Percentiles rank a stretch among this genome's conserved stretches.
Conservation (phyloP, 1,140 invertebrate species). For the Camponotus floridanus region DNA sequence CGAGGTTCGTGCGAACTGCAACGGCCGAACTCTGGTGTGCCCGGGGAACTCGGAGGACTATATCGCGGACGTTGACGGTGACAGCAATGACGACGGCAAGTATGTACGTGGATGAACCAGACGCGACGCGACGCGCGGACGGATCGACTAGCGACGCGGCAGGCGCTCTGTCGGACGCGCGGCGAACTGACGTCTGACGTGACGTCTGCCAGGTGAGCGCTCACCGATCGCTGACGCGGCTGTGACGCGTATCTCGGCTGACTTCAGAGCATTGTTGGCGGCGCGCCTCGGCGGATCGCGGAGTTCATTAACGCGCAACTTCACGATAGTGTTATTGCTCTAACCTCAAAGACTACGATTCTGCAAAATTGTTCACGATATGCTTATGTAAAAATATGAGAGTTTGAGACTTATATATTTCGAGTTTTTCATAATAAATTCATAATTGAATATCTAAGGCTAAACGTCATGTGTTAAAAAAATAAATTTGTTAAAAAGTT, state of each 20-base stretch:
- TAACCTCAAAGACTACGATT: too few relatives aligned
- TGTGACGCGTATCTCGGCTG: slow-evolving; percentile 73
- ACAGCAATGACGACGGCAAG: slow-evolving; percentile 66
- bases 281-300: not conserved
- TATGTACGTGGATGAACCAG: slow-evolving; percentile 55
- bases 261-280: slow-evolving; percentile 49
- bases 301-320: too few relatives aligned
- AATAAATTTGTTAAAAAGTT: too few relatives aligned
- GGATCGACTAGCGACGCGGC: slow-evolving; percentile 22
- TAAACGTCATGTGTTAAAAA: too few relatives aligned
- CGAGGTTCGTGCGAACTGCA: not conserved
- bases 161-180: slow-evolving; percentile 63
- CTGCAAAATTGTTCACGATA: too few relatives aligned
- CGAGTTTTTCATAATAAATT: too few relatives aligned
- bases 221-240: slow-evolving; percentile 79
- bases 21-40: not conserved
- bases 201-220: slow-evolving; percentile 76
- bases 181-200: slow-evolving; percentile 66
- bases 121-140: slow-evolving; percentile 62
- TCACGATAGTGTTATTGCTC: too few relatives aligned
- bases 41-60: slow-evolving; percentile 32
- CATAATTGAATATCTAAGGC: too few relatives aligned
- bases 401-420: too few relatives aligned
- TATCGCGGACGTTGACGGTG: slow-evolving; percentile 43
- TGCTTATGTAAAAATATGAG: too few relatives aligned